These are phyloP conservation scores for Leptinotarsa texana DNA, from an alignment of 1,140 invertebrate species.

Conservation along the genomic window DNA sequence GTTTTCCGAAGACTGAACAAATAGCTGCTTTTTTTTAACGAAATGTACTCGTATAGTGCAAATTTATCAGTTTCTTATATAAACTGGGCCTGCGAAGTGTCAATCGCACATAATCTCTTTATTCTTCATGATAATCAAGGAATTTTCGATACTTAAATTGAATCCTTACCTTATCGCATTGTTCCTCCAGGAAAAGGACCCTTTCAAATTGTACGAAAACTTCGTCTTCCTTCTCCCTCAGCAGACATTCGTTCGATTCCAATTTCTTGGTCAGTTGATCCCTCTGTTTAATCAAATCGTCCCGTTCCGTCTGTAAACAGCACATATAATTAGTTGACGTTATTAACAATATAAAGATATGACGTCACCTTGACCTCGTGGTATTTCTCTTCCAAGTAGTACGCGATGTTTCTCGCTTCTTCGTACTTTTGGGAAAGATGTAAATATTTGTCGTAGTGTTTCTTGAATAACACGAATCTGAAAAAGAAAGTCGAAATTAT, in stretches of 20 bases:
- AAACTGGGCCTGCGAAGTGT: no score
- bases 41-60: no score
- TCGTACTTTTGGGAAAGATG: slow-evolving; percentile 66
- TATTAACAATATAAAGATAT: neutral
- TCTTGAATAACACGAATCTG: slow-evolving; percentile 68
- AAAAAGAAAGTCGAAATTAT: slow-evolving; percentile 39
- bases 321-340: slow-evolving; percentile 1
- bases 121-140: no score
- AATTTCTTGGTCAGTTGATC: slow-evolving; percentile 59
- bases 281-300: slow-evolving; percentile 60
- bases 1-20: no score
- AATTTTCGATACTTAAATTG: no score
- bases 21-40: no score
- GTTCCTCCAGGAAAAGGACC: slow-evolving; percentile 64
- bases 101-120: no score
- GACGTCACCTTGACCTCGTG: slow-evolving; percentile 65
- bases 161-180: slow-evolving; percentile 58
- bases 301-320: slow-evolving; percentile 61
- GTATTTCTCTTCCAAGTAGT: slow-evolving; percentile 69
- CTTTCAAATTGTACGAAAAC: slow-evolving; percentile 65
- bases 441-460: slow-evolving; percentile 68
- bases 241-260: slow-evolving; percentile 61
- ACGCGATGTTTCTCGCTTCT: slow-evolving; percentile 64
- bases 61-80: no score
- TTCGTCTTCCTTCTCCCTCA: slow-evolving; percentile 67